phyloP scores from a whole-genome alignment of 2,888 invertebrate genomes.

The Cremastinae sp. region DNA sequence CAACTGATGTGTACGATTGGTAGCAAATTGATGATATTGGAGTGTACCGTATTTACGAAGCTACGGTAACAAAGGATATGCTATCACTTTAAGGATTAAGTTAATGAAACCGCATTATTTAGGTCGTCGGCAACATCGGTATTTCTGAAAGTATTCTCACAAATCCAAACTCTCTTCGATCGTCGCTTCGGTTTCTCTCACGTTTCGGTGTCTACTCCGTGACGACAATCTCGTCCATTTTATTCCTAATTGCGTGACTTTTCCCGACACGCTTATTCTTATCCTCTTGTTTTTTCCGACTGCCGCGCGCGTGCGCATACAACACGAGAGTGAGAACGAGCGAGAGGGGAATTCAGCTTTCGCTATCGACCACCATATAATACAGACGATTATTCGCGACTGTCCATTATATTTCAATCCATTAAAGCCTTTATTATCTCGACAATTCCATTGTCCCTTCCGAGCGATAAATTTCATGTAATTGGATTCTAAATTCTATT shows the following conservation, averaged over 20 bases:
- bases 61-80: no score
- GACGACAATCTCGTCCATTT: constrained; percentile 67
- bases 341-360: not conserved
- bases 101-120: no score
- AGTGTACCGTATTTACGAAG: no score
- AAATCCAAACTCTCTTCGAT: no score
- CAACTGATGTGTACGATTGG: no score
- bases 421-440: constrained; percentile 47
- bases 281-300: constrained; percentile 8
- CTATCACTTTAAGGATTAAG: no score
- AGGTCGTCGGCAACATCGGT: no score
- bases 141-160: no score
- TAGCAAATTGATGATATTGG: no score
- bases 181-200: constrained; percentile 64
- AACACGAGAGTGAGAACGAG: no score
- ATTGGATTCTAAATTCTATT: constrained; percentile 48
- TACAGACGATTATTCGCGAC: constrained; percentile 44
- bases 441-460: constrained; percentile 42
- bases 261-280: constrained; percentile 62
- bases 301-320: constrained; percentile 9
- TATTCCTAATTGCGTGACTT: constrained; percentile 68
- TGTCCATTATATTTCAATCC: constrained; percentile 54
- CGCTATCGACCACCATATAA: constrained; percentile 32
- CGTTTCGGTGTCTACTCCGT: constrained; percentile 33
- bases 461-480: constrained; percentile 37